Conservation (phyloP, 2,113 vertebrate species). For the Lamprotornis superbus region DNA sequence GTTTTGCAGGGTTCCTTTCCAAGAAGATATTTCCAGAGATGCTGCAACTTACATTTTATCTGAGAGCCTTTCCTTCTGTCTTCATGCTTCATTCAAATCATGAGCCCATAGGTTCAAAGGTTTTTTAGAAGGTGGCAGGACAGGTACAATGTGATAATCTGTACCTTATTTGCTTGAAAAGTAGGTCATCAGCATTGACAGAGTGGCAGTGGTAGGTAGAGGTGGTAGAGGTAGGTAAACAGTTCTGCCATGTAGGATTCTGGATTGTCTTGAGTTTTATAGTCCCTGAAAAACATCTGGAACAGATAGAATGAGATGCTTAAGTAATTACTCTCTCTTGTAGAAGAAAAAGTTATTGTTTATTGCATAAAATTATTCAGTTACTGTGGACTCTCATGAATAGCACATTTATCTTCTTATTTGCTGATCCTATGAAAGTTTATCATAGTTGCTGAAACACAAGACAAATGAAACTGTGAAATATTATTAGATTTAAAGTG, state of each 20-base stretch:
- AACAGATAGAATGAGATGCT: background rate
- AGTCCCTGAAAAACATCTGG: background rate
- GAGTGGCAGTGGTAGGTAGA: background rate
- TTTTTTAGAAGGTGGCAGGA: background rate
- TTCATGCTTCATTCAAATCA: background rate
- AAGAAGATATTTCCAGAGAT: background rate
- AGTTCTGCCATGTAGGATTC: background rate
- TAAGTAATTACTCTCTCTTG: background rate
- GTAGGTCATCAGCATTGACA: background rate
- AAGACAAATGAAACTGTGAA: background rate
- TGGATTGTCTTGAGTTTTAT: background rate
- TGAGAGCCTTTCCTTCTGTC: background rate
- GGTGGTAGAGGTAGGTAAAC: background rate
- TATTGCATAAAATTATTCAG: background rate
- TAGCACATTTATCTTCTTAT: background rate
- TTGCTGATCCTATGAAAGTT: background rate
- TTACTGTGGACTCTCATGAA: background rate
- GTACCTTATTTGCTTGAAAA: background rate
- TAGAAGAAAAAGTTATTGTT: background rate
- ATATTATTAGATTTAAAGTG: background rate
- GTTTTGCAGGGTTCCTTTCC: background rate
- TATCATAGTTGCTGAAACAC: background rate
- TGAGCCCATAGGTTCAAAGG: background rate
- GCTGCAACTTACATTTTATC: background rate
- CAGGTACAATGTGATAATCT: background rate